Percentiles rank a stretch among this genome's conserved stretches.
Conservation (phyloP, 2,888 invertebrate species). For the Hyposoter dolosus region DNA sequence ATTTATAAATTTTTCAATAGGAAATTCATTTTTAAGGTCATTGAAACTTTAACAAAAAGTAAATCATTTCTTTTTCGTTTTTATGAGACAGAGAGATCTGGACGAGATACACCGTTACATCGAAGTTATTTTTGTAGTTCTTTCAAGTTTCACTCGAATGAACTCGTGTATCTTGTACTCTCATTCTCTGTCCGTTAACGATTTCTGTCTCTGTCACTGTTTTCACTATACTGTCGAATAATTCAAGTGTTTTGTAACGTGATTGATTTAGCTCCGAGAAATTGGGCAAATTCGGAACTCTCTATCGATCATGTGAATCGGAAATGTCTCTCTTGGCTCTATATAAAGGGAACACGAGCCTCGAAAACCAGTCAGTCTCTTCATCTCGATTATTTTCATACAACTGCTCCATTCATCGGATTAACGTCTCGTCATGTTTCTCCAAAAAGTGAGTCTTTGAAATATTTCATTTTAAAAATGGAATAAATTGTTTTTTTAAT, state of each 20-base stretch:
- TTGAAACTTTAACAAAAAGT: not conserved
- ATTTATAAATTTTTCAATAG: not conserved
- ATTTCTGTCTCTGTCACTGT: constrained; percentile 9
- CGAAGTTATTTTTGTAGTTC: constrained; percentile 59
- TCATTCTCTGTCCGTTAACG: constrained; percentile 42
- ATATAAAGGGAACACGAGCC: constrained; percentile 73
- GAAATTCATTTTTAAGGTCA: constrained; percentile 14
- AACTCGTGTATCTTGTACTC: constrained; percentile 66
- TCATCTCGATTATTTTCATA: constrained; percentile 42
- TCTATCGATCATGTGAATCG: constrained; percentile 48
- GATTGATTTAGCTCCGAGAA: constrained; percentile 46
- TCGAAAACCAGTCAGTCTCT: constrained; percentile 63
- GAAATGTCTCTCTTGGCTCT: constrained; percentile 25
- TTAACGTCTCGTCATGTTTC: constrained; percentile 24
- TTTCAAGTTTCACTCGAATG: constrained; percentile 69
- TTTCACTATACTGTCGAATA: constrained; percentile 40
- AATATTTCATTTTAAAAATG: not conserved
- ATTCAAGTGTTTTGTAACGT: constrained; percentile 55
- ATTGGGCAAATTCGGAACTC: constrained; percentile 65
- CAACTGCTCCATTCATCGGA: not conserved
- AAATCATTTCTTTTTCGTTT: not conserved
- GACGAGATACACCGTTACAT: constrained; percentile 66
- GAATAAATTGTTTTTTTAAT: not conserved
- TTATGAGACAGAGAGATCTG: constrained; percentile 27
- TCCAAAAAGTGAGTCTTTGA: constrained; percentile 27